Evolutionary conservation across 1,140 invertebrate genomes (phyloP), one percentile per base, ranked within the genome.

Genomic region (Antheraea mylitta): DNA sequence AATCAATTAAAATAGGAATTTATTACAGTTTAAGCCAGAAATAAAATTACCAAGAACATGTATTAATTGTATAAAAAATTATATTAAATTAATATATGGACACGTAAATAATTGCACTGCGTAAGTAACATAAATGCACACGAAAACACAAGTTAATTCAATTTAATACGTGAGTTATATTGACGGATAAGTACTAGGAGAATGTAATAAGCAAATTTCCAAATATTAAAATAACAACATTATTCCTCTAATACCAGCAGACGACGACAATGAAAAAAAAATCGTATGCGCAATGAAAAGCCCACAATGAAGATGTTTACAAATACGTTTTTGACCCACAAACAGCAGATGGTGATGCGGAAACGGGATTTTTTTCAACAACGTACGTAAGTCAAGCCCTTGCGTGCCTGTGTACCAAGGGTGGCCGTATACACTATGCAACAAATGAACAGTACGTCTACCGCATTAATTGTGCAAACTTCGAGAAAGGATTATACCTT

Each of bases 271-370:
- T n/a, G 45, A 65, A 65, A 65, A 42, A 42, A 19, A 65, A 45
- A 42, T 48, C 48, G 38, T 65, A 65, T 19, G 38, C 42, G 19
- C 64, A 65, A 65, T 65, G n/a, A 42, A 42, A 65, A 65, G 36
- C 64, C 45, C 45, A 48, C 37, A 65, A 65, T 48, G 19, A 22
- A 7, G 45, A 65, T 42, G 64, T 64, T 64, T 64, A 64, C 64
- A 42, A 65, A 65, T 30, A 65, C 64, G 45, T 65, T 65, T 42
- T 65, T 65, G 64, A 65, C 64, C 64, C 19, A 65, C 64, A 65
- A 65, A 65, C 64, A 45, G 64, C 64, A 65, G 64, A 65, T 65
- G 64, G 60, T 22, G 30, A 30, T 22, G 38, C 64, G 64, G 64
- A 65, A 65, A 65, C 64, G 36, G 16, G 30, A 11, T 65, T 65